Conservation (phyloP, 2,888 invertebrate species). For the Acanthosepion esculentum region DNA sequence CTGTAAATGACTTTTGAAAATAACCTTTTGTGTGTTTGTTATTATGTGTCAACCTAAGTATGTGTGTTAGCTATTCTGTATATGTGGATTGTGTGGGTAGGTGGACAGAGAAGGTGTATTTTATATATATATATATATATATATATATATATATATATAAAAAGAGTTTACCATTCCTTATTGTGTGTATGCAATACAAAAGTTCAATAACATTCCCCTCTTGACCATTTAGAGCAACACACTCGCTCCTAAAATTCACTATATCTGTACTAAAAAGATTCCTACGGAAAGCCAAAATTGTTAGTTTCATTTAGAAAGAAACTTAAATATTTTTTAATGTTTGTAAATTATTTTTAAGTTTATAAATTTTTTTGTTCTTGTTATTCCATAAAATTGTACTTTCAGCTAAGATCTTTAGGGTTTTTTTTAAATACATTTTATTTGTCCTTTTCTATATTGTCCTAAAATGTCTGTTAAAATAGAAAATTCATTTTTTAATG, state of each 20-base stretch:
- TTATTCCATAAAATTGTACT: neutral
- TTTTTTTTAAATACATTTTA: neutral
- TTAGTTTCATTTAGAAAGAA: neutral
- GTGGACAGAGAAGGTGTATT: neutral
- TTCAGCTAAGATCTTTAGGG: neutral
- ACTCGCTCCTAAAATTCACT: neutral
- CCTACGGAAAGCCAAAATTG: neutral
- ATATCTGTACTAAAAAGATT: neutral
- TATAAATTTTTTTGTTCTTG: neutral
- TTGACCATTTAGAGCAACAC: neutral
- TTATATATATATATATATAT: neutral
- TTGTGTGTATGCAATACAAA: neutral
- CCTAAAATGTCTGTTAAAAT: neutral
- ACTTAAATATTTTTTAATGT: too few relatives aligned
- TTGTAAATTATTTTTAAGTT: neutral
- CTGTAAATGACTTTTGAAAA: neutral
- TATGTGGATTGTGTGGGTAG: neutral
- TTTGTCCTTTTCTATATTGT: neutral
- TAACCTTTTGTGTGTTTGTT: neutral
- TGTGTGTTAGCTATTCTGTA: neutral
- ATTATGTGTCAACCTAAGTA: neutral
- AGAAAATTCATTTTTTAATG: neutral
- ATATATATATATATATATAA: neutral
- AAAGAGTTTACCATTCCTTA: neutral
- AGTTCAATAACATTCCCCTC: neutral